These are phyloP conservation scores for Drosophila fulvimacula DNA, from an alignment of 2,888 invertebrate species.

Conservation along the genomic window DNA sequence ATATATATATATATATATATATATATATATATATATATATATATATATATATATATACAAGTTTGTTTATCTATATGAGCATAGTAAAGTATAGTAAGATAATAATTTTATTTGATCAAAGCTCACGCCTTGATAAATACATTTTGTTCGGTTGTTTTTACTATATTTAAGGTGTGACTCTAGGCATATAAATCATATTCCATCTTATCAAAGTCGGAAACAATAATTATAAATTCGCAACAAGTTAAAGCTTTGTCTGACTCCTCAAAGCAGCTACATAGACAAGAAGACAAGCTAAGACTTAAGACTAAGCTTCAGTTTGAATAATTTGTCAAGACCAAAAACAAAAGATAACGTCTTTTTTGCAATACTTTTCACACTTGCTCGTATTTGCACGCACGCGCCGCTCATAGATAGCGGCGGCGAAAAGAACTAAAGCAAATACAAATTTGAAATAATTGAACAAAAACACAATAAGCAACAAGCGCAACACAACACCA, in stretches of 20 bases:
- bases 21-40: too few species aligned
- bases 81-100: neutral
- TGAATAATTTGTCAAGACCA: neutral
- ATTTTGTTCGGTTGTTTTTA: neutral
- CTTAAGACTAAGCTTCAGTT: neutral
- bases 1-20: too few species aligned
- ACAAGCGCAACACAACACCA: constrained; percentile 40
- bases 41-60: too few species aligned
- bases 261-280: neutral
- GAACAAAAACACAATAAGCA: constrained; percentile 25
- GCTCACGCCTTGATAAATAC: neutral
- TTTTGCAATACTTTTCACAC: constrained; percentile 9
- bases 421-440: constrained; percentile 42
- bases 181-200: neutral
- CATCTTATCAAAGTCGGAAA: neutral
- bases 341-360: neutral
- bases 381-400: constrained; percentile 48
- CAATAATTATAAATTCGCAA: neutral
- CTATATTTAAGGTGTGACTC: neutral
- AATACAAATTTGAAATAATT: constrained; percentile 47
- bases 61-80: too few species aligned
- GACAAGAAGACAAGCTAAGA: neutral
- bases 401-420: constrained; percentile 39
- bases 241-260: neutral
- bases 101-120: neutral